Conservation (phyloP, 2,888 invertebrate genomes). For the Volucella inanis region DNA sequence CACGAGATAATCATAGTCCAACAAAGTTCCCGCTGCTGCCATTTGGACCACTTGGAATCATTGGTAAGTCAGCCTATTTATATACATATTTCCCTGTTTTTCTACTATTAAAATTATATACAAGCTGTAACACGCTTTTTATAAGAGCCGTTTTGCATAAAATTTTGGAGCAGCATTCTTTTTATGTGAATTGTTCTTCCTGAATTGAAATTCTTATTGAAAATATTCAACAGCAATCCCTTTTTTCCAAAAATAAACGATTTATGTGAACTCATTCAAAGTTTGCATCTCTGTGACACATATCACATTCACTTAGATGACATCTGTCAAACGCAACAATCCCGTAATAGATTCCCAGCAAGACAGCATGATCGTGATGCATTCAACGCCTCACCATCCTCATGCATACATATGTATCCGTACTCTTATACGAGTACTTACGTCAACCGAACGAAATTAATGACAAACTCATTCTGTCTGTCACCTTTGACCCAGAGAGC, state of each 20-base stretch:
- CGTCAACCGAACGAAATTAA: constrained; percentile 71
- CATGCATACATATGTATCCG: neutral
- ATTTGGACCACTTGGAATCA: constrained; percentile 93
- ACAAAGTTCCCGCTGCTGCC: constrained; percentile 88
- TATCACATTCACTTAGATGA: constrained; percentile 73
- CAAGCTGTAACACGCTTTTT: too few relatives aligned
- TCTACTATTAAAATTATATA: too few relatives aligned
- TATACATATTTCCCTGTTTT: neutral
- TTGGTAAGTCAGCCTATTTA: constrained; percentile 81
- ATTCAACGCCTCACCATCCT: constrained; percentile 29
- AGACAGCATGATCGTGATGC: constrained; percentile 54
- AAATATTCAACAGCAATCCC: constrained; percentile 10
- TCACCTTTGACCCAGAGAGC: constrained; percentile 81
- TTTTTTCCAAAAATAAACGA: constrained; percentile 56
- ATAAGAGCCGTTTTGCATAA: too few relatives aligned
- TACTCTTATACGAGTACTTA: constrained; percentile 30
- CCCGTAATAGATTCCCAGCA: constrained; percentile 65
- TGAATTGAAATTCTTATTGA: constrained; percentile 2
- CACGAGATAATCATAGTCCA: constrained; percentile 81
- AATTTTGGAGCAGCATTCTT: neutral
- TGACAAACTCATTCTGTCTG: constrained; percentile 82
- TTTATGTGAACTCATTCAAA: constrained; percentile 59
- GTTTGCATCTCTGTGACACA: constrained; percentile 57
- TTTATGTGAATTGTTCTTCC: neutral
- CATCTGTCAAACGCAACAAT: constrained; percentile 63